Evolutionary conservation across 2,113 vertebrate genomes (phyloP).

Genomic region (Boleophthalmus pectinirostris): DNA sequence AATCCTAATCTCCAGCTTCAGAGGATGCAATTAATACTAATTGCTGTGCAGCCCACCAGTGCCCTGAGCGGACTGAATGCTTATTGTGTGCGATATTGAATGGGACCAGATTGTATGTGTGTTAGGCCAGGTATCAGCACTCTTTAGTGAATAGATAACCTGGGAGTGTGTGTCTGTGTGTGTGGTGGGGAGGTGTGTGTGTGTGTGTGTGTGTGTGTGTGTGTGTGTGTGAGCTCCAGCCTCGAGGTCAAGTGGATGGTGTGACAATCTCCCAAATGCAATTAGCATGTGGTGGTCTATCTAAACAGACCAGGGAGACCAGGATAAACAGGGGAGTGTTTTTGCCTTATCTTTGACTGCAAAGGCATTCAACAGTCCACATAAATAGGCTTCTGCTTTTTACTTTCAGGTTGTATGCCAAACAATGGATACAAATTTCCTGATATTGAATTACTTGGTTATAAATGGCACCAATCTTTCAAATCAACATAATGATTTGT

Average conservation of each 20-base stretch:
- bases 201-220: conserved; percentile 11
- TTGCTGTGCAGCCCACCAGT: conserved; percentile 52
- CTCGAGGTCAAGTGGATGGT: conserved; percentile 62
- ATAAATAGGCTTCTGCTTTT: not conserved
- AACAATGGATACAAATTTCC: not conserved
- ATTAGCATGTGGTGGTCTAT: conserved; percentile 55
- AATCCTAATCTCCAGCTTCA: conserved; percentile 63
- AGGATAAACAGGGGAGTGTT: conserved; percentile 53
- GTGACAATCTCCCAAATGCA: conserved; percentile 66
- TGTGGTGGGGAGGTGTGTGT: conserved; percentile 17
- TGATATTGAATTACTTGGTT: too few relatives aligned
- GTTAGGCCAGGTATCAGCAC: conserved; percentile 35
- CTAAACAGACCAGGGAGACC: conserved; percentile 46
- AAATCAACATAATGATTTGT: too few relatives aligned
- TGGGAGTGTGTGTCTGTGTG: conserved; percentile 14
- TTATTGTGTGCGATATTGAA: conserved; percentile 62
- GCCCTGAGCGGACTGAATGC: conserved; percentile 50
- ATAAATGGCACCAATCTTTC: too few relatives aligned
- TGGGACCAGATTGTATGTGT: conserved; percentile 42
- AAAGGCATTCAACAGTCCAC: not conserved
- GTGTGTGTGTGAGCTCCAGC: conserved; percentile 33
- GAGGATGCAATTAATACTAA: conserved; percentile 69
- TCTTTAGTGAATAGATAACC: conserved; percentile 43
- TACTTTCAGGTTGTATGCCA: not conserved
- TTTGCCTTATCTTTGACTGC: conserved; percentile 39